phyloP scores from a whole-genome alignment of 2,113 vertebrate species.

The Cryptotis parvus region DNA sequence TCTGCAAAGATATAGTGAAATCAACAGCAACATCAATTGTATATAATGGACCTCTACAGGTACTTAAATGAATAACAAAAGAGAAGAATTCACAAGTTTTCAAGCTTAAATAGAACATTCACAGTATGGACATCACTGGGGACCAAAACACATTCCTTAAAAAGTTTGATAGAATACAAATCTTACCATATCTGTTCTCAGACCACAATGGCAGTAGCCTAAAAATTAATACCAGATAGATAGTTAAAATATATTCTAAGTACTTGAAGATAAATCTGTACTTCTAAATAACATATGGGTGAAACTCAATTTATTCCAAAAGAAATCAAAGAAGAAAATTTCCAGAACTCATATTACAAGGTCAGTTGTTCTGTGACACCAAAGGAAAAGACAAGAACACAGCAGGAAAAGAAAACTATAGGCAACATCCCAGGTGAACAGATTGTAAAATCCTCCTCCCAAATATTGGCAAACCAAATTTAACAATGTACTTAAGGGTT shows the following conservation, averaged over 20 bases:
- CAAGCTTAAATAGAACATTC: neutral
- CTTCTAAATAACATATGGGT: neutral
- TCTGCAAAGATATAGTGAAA: neutral
- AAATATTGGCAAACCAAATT: neutral
- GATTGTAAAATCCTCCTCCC: neutral
- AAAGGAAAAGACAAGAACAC: neutral
- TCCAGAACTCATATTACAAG: neutral
- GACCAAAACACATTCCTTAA: neutral
- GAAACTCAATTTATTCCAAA: neutral
- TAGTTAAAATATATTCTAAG: neutral
- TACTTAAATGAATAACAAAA: neutral
- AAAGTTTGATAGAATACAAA: neutral
- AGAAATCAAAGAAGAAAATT: neutral
- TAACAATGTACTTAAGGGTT: neutral
- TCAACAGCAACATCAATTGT: neutral
- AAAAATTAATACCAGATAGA: neutral
- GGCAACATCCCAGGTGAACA: neutral
- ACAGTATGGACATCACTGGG: neutral
- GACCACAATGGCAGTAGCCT: neutral
- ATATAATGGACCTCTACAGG: neutral
- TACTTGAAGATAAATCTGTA: neutral
- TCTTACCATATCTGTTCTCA: neutral
- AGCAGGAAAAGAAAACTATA: neutral
- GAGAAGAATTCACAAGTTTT: neutral
- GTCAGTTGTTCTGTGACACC: neutral